These are phyloP conservation scores for Ips typographus DNA, from an alignment of 1,140 invertebrate genomes.

Conservation along the genomic window DNA sequence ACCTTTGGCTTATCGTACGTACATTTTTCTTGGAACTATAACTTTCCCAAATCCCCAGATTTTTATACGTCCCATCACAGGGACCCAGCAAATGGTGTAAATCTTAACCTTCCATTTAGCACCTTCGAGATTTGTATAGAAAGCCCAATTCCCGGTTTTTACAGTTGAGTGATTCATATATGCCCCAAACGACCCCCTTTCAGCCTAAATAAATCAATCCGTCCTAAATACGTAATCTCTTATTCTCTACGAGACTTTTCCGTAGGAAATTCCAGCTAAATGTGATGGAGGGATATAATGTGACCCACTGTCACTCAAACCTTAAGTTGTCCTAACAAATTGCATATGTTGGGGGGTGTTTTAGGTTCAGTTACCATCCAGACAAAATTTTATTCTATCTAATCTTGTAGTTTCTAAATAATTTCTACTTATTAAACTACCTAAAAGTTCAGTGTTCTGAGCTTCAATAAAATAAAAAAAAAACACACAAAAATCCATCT, in stretches of 20 bases:
- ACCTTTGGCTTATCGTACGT: too few relatives aligned
- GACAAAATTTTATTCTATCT: too few relatives aligned
- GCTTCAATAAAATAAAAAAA: neutral
- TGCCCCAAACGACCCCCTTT: slow-evolving; percentile 17
- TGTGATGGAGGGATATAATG: too few relatives aligned
- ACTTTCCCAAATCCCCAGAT: neutral
- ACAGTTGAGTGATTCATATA: slow-evolving; percentile 28
- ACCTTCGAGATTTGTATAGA: slow-evolving; percentile 24
- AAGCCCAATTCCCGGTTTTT: slow-evolving; percentile 27
- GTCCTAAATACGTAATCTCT: slow-evolving; percentile 26
- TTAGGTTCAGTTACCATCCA: too few relatives aligned
- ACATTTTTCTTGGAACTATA: neutral
- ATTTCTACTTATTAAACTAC: too few relatives aligned
- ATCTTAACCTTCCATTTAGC: slow-evolving; percentile 32
- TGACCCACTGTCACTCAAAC: too few relatives aligned
- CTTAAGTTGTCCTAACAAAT: too few relatives aligned
- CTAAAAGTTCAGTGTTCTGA: too few relatives aligned
- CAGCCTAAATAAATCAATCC: slow-evolving; percentile 32
- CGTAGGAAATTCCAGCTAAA: slow-evolving; percentile 6
- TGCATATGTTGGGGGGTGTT: too few relatives aligned
- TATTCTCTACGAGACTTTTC: slow-evolving; percentile 21
- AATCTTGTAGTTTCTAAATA: too few relatives aligned
- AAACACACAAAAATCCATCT: neutral
- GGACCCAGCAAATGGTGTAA: slow-evolving; percentile 20
- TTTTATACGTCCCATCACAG: slow-evolving; percentile 14